These are phyloP conservation scores for Phaedon cochleariae DNA, from an alignment of 2,888 invertebrate species.

Conservation along the genomic window DNA sequence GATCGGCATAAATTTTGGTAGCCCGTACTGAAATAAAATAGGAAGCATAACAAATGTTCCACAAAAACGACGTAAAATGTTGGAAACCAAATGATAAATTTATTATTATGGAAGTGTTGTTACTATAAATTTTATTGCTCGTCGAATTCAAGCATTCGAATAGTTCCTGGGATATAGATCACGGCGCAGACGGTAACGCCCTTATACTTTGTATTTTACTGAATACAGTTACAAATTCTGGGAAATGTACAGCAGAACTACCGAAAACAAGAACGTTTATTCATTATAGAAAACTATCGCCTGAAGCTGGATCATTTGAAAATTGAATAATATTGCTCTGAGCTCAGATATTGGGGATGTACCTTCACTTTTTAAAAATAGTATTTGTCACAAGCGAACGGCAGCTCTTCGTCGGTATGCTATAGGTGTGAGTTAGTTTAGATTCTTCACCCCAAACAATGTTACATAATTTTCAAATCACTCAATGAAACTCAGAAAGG, in stretches of 20 bases:
- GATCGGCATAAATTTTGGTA: slow-evolving; percentile 53
- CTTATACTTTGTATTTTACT: background rate
- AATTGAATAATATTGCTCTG: too few species aligned
- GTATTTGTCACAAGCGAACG: too few species aligned
- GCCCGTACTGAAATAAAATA: slow-evolving; percentile 56
- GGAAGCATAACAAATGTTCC: slow-evolving; percentile 58
- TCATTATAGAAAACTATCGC: background rate
- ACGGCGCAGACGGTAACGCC: background rate
- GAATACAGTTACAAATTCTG: background rate
- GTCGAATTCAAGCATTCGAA: slow-evolving; percentile 41
- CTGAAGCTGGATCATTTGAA: too few species aligned
- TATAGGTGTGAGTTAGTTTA: too few species aligned
- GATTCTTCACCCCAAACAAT: too few species aligned
- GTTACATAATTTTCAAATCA: too few species aligned
- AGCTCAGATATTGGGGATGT: too few species aligned
- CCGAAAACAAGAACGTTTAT: background rate
- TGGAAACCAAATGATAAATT: slow-evolving; percentile 58
- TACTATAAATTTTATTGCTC: slow-evolving; percentile 54
- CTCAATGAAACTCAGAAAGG: too few species aligned
- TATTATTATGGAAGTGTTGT: slow-evolving; percentile 55
- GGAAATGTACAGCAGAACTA: background rate
- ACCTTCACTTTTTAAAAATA: too few species aligned
- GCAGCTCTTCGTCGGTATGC: too few species aligned
- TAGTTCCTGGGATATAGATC: slow-evolving; percentile 9
- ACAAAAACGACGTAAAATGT: slow-evolving; percentile 58